Evolutionary conservation across 2,113 vertebrate species (phyloP), one percentile per base, ranked within the genome.

Genomic region (Protobothrops flavoviridis): DNA sequence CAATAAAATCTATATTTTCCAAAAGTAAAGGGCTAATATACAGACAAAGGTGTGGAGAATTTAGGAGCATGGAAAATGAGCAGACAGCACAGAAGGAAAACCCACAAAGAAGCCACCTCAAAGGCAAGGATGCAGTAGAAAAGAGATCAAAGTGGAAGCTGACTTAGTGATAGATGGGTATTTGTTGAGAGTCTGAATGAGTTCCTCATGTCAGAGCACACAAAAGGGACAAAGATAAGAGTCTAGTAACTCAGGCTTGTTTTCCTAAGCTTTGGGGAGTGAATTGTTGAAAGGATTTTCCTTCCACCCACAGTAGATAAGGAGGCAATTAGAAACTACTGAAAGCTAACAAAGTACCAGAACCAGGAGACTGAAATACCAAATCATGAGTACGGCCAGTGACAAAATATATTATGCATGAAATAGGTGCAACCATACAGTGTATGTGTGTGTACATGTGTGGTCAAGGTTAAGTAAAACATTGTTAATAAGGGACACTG

Each of bases 191-290:
- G 89, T 93, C 95, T 96, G 95, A 95, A 94, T 93, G 87, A 93
- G 92, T 95, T 97, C 95, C 97, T 95, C 94, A 94, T 11, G 8
- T 96, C 94, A 95, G 23, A 94, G 91, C 50, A 91, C 56, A 96
- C 87, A 94, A 95, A 96, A 93, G 92, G 59, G 93, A 95, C 94
- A 92, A 93, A 95, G 96, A 96, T 97, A 97, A 95, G 94, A 95
- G 89, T 87, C 74, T 85, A 89, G 92, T 43, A 92, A 94, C n/a
- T 92, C 94, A 95, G 92, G 53, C 1, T n/a, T 74, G 89, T 95
- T 97, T 97, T 96, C 92, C 94, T 95, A 95, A 93, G 93, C 90
- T 92, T 90, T 91, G 50, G 89, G 90, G 59, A 92, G 91, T 86
- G 87, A 95, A 94, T 91, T 3, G 11, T 81, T 95, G 61, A 96